Evolutionary conservation across 2,113 vertebrate genomes (phyloP).

Genomic region (Alectura lathami): DNA sequence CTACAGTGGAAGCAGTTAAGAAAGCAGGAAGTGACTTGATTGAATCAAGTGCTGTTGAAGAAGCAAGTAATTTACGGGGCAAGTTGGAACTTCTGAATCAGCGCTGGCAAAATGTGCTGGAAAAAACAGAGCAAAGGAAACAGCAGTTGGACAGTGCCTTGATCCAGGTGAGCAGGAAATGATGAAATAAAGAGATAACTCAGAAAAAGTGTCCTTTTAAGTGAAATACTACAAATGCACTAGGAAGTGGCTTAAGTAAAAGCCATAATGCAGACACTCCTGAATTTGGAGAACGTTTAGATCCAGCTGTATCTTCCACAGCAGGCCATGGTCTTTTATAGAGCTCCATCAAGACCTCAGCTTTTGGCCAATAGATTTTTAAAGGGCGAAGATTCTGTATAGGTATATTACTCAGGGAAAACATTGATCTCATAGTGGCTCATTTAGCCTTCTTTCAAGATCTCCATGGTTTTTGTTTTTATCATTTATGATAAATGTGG

Average conservation of each 20-base stretch:
- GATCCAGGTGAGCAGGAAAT: slow-evolving; percentile 85
- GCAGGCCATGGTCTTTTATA: neutral
- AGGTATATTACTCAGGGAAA: neutral
- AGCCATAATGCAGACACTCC: neutral
- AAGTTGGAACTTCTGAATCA: slow-evolving; percentile 92
- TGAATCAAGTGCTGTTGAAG: slow-evolving; percentile 92
- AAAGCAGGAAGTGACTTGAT: slow-evolving; percentile 93
- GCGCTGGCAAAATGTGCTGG: slow-evolving; percentile 89
- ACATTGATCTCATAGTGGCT: neutral
- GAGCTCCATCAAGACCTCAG: neutral
- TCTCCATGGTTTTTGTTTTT: neutral
- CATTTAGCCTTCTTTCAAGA: neutral
- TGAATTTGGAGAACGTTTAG: neutral
- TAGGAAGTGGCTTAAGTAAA: neutral
- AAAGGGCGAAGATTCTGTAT: neutral
- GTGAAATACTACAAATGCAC: neutral
- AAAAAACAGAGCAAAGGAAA: slow-evolving; percentile 90
- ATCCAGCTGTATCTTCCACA: neutral
- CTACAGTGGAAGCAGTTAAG: slow-evolving; percentile 92
- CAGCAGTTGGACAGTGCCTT: slow-evolving; percentile 90
- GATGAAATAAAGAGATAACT: slow-evolving; percentile 6
- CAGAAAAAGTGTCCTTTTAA: neutral
- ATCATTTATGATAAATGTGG: neutral
- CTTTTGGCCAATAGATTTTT: neutral
- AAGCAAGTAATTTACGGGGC: slow-evolving; percentile 88